Evolutionary conservation across 2,888 invertebrate genomes (phyloP), one percentile per base, ranked within the genome.

Genomic region (Bombylius major): DNA sequence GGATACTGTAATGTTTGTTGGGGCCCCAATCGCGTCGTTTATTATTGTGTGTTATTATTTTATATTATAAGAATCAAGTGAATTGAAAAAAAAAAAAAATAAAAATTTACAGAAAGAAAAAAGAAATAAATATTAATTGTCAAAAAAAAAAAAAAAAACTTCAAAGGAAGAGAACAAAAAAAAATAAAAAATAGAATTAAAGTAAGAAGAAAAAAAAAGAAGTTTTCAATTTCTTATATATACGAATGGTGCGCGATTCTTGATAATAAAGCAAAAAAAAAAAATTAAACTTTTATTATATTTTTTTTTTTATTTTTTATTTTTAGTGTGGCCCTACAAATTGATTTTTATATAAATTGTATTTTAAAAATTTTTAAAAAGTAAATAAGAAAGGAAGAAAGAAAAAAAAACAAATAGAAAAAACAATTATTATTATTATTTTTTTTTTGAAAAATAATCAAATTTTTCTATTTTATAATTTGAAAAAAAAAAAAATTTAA

Each of bases 1-100:
- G 62, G 62, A 62, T 62, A 62, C 61, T 62, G 63, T 59, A 62
- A 62, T 61, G 63, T 62, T 62, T 63, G 64, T 64, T 64, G 64
- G 64, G 64, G 62, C 62, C 64, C 62, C 63, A 61, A 60, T 63
- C 59, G 61, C 60, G 63, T 62, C 63, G 60, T 60, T 42, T 51
- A 50, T 47, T 51, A 54, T 51, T 48, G 55, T 57, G 57, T 52
- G n/a, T 14, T 46, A 46, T 47, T 14, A 14, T 14, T 47, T 47
- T 47, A 5, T 13, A 14, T 5, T 31, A 42, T 42, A 42, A 11
- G 3, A 36, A 42, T 42, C 5, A 42, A 42, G 39, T 42, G 8
- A 42, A 23, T 42, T 11, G 6, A 42, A 11, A 42, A 5, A 11
- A 11, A 11, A 8, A 39, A 39, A 39, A 39, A 39, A 39, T 39